A percentile compares a stretch with the other conserved stretches of the same genome.
Conservation (phyloP, 2,888 invertebrate genomes). For the Protula sp. region DNA sequence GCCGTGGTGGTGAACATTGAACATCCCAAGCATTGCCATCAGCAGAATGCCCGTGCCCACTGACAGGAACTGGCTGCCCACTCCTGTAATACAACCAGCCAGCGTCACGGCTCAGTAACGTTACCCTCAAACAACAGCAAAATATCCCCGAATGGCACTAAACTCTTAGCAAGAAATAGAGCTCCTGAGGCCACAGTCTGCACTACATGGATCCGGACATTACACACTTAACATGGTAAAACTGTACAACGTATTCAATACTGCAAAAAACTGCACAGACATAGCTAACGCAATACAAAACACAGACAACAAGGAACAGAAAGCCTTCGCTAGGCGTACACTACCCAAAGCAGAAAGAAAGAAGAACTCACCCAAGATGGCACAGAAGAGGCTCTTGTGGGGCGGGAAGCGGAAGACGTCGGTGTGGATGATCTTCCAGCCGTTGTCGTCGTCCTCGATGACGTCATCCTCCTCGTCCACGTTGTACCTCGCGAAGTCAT, state of each 20-base stretch:
- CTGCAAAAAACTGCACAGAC: too few relatives aligned
- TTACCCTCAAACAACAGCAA: background rate
- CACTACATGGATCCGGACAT: too few relatives aligned
- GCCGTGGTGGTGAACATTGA: constrained; percentile 57
- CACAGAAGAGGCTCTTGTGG: constrained; percentile 55
- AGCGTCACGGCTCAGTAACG: too few relatives aligned
- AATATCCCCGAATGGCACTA: too few relatives aligned
- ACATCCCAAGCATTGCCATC: constrained; percentile 55
- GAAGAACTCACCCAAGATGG: constrained; percentile 56
- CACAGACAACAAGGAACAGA: too few relatives aligned
- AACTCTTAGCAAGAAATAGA: too few relatives aligned
- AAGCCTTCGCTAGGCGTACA: too few relatives aligned
- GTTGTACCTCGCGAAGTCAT: constrained; percentile 57
- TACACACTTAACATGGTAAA: too few relatives aligned
- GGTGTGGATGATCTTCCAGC: constrained; percentile 58
- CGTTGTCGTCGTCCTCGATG: constrained; percentile 56
- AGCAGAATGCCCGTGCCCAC: constrained; percentile 55
- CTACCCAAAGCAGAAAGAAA: too few relatives aligned
- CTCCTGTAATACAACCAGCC: constrained; percentile 44
- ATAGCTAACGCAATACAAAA: background rate
- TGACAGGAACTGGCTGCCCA: constrained; percentile 56
- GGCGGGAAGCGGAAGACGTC: constrained; percentile 57
- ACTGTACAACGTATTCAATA: too few relatives aligned
- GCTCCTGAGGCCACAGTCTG: too few relatives aligned
- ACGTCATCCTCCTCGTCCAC: constrained; percentile 54